Percentiles rank a stretch among this genome's conserved stretches.
Conservation (phyloP, 2,888 invertebrate species). For the Cremastinae sp. region DNA sequence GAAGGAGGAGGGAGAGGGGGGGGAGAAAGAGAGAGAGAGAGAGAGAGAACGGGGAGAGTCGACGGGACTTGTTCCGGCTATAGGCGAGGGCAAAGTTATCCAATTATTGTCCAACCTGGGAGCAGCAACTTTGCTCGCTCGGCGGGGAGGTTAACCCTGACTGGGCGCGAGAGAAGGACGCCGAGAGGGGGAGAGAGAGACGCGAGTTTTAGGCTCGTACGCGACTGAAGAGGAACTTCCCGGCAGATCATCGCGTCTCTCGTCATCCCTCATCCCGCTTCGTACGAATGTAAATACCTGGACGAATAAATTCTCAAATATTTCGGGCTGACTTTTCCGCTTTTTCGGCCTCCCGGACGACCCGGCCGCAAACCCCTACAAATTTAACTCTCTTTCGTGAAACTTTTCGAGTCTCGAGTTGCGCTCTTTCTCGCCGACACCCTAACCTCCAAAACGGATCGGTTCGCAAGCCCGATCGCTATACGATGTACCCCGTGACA, state of each 20-base stretch:
- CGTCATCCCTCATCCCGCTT: conserved; percentile 49
- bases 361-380: too few relatives aligned
- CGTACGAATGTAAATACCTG: not conserved
- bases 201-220: conserved; percentile 62
- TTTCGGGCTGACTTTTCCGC: too few relatives aligned
- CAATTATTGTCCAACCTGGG: conserved; percentile 81
- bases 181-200: conserved; percentile 59
- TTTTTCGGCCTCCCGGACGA: too few relatives aligned
- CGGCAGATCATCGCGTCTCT: conserved; percentile 53
- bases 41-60: conserved; percentile 63
- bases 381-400: too few relatives aligned
- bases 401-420: too few relatives aligned
- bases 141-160: conserved; percentile 66
- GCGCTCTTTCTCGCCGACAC: too few relatives aligned
- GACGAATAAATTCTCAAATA: not conserved
- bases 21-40: conserved; percentile 73
- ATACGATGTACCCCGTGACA: too few relatives aligned
- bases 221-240: conserved; percentile 49
- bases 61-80: conserved; percentile 67
- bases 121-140: conserved; percentile 78
- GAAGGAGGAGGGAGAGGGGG: conserved; percentile 70
- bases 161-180: conserved; percentile 41
- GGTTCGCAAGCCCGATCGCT: too few relatives aligned
- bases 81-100: conserved; percentile 78
- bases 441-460: too few relatives aligned